Percentiles rank a stretch among this genome's conserved stretches.
These are phyloP conservation scores for Montipora cactus DNA, from an alignment of 64 coral and sea anemone species.

Conservation along the genomic window DNA sequence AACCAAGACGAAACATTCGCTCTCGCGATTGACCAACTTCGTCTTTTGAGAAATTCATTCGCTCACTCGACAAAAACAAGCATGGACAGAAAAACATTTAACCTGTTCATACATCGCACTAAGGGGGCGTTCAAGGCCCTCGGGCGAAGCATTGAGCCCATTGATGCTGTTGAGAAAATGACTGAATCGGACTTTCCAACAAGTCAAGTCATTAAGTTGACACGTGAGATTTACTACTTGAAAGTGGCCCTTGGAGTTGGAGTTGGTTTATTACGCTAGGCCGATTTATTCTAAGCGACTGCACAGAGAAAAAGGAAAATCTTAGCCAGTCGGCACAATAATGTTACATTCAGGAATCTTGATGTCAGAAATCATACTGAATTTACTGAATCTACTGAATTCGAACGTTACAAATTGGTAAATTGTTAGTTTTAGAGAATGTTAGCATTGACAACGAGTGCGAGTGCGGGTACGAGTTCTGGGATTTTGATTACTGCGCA, in stretches of 20 bases:
- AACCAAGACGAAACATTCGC: neutral
- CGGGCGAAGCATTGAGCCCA: neutral
- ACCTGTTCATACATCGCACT: neutral
- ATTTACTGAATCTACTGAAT: no score
- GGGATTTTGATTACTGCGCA: no score
- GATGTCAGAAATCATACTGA: no score
- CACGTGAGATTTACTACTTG: neutral
- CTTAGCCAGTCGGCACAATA: neutral
- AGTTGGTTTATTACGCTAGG: neutral
- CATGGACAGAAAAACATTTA: neutral
- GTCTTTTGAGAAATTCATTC: neutral
- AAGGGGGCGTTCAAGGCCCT: conserved; percentile 1
- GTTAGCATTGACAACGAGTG: no score
- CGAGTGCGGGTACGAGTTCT: no score
- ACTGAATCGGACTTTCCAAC: neutral
- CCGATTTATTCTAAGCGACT: neutral
- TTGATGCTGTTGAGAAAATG: neutral
- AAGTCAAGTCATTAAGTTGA: neutral
- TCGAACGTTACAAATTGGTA: no score
- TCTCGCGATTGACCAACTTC: conserved; percentile 11
- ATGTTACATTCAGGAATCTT: no score
- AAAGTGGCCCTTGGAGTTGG: neutral
- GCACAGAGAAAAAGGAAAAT: neutral
- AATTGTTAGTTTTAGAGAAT: no score
- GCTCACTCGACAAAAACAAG: neutral